These are phyloP conservation scores for Ashinkailepas kermadecensis DNA, from an alignment of 2,888 invertebrate species.

Conservation along the genomic window DNA sequence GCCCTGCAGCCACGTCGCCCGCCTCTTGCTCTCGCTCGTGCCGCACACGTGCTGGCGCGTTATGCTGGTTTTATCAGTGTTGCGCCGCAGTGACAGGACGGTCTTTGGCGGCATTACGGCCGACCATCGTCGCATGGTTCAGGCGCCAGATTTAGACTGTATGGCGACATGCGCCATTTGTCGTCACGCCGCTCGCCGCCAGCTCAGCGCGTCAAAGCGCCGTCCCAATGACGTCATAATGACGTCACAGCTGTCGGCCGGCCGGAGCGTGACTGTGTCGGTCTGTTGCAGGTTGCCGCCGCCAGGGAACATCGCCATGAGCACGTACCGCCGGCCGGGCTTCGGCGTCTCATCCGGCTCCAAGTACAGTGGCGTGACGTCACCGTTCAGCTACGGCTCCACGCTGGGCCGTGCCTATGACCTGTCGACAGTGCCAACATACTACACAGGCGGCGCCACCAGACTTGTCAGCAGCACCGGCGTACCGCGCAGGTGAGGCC, in stretches of 20 bases:
- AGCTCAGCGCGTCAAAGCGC: no score
- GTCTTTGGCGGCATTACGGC: no score
- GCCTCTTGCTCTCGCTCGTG: no score
- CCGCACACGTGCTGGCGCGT: no score
- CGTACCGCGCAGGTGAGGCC: neutral
- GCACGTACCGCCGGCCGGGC: neutral
- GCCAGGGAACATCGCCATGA: neutral
- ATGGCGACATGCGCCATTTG: no score
- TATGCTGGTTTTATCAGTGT: no score
- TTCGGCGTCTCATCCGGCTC: neutral
- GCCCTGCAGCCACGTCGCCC: no score
- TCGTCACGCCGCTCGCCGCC: no score
- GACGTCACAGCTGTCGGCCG: neutral
- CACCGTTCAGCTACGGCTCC: neutral
- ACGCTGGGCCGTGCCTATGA: neutral
- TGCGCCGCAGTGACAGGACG: no score
- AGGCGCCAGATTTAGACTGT: no score
- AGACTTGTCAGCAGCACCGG: slow-evolving; percentile 5
- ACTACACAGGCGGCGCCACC: neutral
- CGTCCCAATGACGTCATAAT: no score
- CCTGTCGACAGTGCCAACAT: neutral
- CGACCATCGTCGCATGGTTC: no score
- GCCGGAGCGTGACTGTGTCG: neutral
- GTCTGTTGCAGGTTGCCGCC: neutral
- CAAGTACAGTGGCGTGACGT: neutral